phyloP scores from a whole-genome alignment of 2,888 invertebrate species.

The Erpobdella octoculata region DNA sequence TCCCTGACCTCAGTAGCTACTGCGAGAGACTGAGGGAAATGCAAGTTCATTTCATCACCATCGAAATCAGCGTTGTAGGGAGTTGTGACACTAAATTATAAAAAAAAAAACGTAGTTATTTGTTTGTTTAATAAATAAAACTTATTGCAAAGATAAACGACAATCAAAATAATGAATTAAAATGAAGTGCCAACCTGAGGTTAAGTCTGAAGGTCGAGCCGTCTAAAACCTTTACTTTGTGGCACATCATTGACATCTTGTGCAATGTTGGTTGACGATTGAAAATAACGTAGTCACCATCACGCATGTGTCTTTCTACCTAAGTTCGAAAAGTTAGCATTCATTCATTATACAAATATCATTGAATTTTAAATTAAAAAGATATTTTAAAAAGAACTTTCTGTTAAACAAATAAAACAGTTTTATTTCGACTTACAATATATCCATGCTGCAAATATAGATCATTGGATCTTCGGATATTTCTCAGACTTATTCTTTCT shows the following conservation, averaged over 20 bases:
- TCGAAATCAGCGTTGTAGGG: conserved; percentile 99
- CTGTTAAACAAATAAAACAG: background rate
- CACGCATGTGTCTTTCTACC: conserved; percentile 92
- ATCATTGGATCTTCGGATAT: conserved; percentile 76
- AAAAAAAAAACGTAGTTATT: background rate
- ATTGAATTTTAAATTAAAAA: background rate
- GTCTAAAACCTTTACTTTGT: conserved; percentile 73
- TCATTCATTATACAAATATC: background rate
- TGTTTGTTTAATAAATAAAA: background rate
- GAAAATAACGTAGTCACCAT: conserved; percentile 95
- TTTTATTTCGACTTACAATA: too few species aligned
- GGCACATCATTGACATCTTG: conserved; percentile 99
- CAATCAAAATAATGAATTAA: background rate
- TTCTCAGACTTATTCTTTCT: conserved; percentile 91
- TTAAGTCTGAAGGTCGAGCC: conserved; percentile 99
- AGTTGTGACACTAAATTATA: conserved; percentile 73
- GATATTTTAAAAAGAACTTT: background rate
- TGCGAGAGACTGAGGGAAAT: conserved; percentile 97
- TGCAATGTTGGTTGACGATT: conserved; percentile 98
- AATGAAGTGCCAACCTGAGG: conserved; percentile 58
- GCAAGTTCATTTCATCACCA: conserved; percentile 99
- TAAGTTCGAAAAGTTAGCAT: too few species aligned
- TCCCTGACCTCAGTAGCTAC: conserved; percentile 95
- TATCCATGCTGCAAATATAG: conserved; percentile 51
- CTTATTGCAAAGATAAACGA: background rate